Conservation (phyloP, 2,113 vertebrate species). For the Leiothrix lutea region DNA sequence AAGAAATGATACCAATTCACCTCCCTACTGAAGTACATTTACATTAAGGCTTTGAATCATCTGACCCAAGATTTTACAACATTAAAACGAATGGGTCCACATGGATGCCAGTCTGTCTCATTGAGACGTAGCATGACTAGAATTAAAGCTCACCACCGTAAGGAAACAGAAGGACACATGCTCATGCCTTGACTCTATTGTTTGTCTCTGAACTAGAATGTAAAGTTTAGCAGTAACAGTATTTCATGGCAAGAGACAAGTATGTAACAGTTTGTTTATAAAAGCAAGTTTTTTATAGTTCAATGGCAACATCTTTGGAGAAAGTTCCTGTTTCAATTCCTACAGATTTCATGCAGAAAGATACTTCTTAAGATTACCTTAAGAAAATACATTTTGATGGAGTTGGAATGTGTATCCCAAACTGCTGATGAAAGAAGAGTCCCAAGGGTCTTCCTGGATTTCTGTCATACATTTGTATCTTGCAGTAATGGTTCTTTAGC, state of each 20-base stretch:
- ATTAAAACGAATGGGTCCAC: constrained; percentile 50
- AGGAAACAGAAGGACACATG: constrained; percentile 67
- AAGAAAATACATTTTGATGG: constrained; percentile 51
- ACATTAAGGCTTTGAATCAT: constrained; percentile 81
- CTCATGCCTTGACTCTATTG: constrained; percentile 50
- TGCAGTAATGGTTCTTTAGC: constrained; percentile 88
- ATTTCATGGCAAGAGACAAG: constrained; percentile 72
- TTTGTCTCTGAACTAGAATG: constrained; percentile 39
- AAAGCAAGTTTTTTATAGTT: constrained; percentile 36
- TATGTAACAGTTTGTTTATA: constrained; percentile 59
- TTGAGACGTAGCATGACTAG: constrained; percentile 51
- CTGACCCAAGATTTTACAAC: constrained; percentile 69
- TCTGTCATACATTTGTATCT: constrained; percentile 86
- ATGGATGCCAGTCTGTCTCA: constrained; percentile 34
- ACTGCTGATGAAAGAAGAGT: constrained; percentile 51
- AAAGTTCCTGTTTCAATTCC: constrained; percentile 58
- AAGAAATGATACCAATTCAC: constrained; percentile 49
- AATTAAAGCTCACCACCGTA: constrained; percentile 77
- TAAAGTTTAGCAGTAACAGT: constrained; percentile 63
- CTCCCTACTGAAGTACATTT: constrained; percentile 70
- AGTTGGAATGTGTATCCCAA: constrained; percentile 71
- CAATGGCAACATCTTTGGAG: constrained; percentile 76
- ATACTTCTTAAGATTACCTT: constrained; percentile 62
- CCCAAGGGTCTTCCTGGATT: neutral
- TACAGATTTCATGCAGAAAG: constrained; percentile 74